Evolutionary conservation across 2,797 vertebrate species (phyloP), one percentile per base, ranked within the genome.

Genomic region (Scolopax bukidnonensis): DNA sequence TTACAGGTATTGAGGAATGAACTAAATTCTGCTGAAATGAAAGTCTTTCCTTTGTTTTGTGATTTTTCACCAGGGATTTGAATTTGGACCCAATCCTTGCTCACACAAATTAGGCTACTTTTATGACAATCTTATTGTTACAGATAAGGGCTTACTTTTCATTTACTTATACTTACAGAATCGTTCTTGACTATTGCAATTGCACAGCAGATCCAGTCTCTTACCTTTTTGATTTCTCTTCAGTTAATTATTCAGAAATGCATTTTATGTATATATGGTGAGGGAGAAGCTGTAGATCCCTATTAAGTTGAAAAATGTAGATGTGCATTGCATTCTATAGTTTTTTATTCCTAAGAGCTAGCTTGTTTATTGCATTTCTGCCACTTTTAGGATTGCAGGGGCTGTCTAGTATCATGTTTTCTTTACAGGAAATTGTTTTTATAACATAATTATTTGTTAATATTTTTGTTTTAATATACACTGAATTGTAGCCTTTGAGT

Each of bases 361-460:
- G 43, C 28, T 79, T 94, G 86, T 94, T 95, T 94, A 89, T 94
- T 96, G 89, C 18, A 96, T 95, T 97, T 97, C 86, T 97, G 86
- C 88, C 84, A 94, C 70, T 95, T 97, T 91, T 68, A 87, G 63
- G 51, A 81, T 96, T 96, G 71, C 83, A 95, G 65, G 77, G 83
- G 60, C 69, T 77, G 89, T 79, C 57, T 57, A 67, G 57, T 69
- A 53, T 87, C 56, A 82, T 91, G 60, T 88, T 96, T 96, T 95
- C 83, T 96, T 96, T 91, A 94, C 59, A 89, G 87, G 84, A 94
- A 89, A 91, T 87, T 92, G 51, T 84, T 95, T 84, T 93, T 77
- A 80, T 92, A 63, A 90, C 53, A 51, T 94, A 87, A 78, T 97
- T 96, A 77, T 96, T 96, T 96, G 64, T 96, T 95, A 95, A 88